These are phyloP conservation scores for Artemisiospiza belli DNA, from an alignment of 2,113 vertebrate species.

Conservation along the genomic window DNA sequence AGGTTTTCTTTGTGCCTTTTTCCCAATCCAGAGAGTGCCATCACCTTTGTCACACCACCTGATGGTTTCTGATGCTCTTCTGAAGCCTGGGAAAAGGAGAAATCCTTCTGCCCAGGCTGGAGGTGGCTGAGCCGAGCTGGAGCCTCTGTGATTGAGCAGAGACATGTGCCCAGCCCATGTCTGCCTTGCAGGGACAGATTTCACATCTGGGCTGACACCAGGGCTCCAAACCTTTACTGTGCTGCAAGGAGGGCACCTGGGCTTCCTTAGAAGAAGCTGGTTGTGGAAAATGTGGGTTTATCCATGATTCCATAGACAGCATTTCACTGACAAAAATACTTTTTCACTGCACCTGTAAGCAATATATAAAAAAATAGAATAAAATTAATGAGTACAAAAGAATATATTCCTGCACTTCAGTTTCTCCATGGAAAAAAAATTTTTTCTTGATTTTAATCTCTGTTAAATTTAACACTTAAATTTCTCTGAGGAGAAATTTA, in stretches of 20 bases:
- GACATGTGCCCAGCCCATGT: accelerated
- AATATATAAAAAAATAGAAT: background rate
- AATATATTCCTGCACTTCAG: background rate
- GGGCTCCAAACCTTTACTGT: background rate
- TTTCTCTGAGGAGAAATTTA: background rate
- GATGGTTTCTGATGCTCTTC: background rate
- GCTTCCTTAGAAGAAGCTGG: background rate
- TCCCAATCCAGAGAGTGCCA: background rate
- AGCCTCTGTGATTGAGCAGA: background rate
- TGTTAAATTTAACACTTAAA: background rate
- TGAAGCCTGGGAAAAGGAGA: background rate
- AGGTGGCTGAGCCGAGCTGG: background rate
- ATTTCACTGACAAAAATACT: background rate
- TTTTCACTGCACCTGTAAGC: background rate
- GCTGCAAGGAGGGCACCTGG: background rate
- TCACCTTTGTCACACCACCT: background rate
- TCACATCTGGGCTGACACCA: background rate
- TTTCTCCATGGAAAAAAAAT: background rate
- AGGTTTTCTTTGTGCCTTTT: background rate
- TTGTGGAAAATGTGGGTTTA: background rate
- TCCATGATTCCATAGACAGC: background rate
- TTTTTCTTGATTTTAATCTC: background rate
- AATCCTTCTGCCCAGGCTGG: background rate
- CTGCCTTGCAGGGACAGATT: background rate
- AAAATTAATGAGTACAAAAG: background rate